Conservation (phyloP, 2,113 vertebrate genomes). For the Apus apus region DNA sequence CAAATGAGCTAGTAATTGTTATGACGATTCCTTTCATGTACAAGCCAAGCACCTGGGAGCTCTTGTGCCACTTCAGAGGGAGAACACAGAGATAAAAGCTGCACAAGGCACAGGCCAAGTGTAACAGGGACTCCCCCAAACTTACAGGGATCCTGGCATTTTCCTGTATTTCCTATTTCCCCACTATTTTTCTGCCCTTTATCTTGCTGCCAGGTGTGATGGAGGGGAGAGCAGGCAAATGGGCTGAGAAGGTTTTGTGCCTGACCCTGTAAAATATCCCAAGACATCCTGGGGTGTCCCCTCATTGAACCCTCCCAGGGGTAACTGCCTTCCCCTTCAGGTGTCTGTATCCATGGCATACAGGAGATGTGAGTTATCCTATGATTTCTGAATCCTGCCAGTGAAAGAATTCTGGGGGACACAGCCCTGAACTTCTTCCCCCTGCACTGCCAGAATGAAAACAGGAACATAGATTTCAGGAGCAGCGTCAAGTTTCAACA, state of each 20-base stretch:
- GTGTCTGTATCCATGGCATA: not conserved
- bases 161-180: not conserved
- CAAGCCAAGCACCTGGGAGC: not conserved
- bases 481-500: rapidly evolving
- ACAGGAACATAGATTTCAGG: not conserved
- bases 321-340: rapidly evolving
- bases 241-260: not conserved
- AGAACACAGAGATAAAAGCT: not conserved
- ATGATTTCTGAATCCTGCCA: not conserved
- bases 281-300: not conserved
- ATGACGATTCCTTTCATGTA: not conserved
- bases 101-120: not conserved
- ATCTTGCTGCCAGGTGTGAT: not conserved
- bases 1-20: not conserved
- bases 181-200: not conserved
- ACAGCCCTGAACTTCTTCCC: not conserved
- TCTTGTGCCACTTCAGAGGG: not conserved
- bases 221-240: not conserved
- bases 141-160: not conserved
- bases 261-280: not conserved
- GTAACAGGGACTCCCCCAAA: not conserved
- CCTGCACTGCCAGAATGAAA: not conserved
- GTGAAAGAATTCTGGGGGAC: not conserved
- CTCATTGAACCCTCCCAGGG: not conserved
- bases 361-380: rapidly evolving